Evolutionary conservation across 2,113 vertebrate species (phyloP).

Genomic region (Dipodomys stephensi): DNA sequence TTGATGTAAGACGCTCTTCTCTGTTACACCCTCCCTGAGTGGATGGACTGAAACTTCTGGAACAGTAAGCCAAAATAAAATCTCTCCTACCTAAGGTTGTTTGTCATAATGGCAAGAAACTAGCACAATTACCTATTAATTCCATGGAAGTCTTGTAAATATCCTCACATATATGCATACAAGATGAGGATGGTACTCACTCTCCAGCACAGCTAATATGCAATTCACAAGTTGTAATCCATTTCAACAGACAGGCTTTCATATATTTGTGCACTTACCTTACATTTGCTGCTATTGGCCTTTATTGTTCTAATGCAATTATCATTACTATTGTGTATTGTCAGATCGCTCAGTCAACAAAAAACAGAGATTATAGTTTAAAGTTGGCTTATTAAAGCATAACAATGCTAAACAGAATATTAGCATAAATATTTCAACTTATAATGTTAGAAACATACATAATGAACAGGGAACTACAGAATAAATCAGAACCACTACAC

Average conservation of each 20-base stretch:
- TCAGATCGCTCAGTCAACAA: constrained; percentile 9
- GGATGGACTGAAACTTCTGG: too few species aligned
- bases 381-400: constrained; percentile 30
- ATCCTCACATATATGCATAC: not conserved
- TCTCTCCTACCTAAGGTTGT: too few species aligned
- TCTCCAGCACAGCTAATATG: not conserved
- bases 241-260: not conserved
- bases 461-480: not conserved
- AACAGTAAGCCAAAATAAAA: too few species aligned
- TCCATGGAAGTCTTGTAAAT: not conserved
- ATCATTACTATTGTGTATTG: not conserved
- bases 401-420: constrained; percentile 42
- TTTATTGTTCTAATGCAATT: constrained; percentile 22
- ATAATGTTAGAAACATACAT: not conserved
- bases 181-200: not conserved
- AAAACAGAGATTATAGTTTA: not conserved
- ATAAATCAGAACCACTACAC: not conserved
- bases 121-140: not conserved
- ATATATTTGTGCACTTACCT: not conserved
- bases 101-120: too few species aligned
- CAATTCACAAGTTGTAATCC: not conserved
- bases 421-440: constrained; percentile 25
- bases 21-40: too few species aligned
- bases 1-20: too few species aligned
- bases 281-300: not conserved